A percentile compares a stretch with the other conserved stretches of the same genome.
Conservation (phyloP, 2,888 invertebrate species). For the Noctua janthina region DNA sequence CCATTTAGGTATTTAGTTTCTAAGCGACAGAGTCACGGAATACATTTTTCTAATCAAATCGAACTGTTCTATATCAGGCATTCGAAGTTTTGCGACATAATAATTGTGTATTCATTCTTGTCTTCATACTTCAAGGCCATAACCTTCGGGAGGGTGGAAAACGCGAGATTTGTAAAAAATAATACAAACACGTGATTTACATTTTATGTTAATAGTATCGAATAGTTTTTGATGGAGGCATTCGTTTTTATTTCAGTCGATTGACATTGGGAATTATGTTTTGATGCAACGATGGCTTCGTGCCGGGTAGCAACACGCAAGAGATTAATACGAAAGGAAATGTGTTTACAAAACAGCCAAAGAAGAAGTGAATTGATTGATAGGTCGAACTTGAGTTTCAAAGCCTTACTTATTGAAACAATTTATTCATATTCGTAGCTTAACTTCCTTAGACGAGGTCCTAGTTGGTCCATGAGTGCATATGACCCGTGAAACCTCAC, state of each 20-base stretch:
- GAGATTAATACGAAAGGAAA: neutral
- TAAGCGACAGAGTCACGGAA: slow-evolving; percentile 62
- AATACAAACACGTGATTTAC: slow-evolving; percentile 35
- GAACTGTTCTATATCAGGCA: slow-evolving; percentile 53
- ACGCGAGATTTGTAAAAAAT: slow-evolving; percentile 38
- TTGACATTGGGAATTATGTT: slow-evolving; percentile 54
- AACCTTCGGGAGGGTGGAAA: slow-evolving; percentile 29
- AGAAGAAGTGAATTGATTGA: neutral
- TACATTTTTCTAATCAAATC: slow-evolving; percentile 56
- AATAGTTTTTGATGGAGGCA: slow-evolving; percentile 41
- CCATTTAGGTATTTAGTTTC: slow-evolving; percentile 19
- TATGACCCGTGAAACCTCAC: neutral
- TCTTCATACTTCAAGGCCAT: slow-evolving; percentile 42
- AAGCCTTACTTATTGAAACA: too few species aligned
- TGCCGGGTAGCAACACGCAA: slow-evolving; percentile 10
- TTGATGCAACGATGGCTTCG: slow-evolving; percentile 23
- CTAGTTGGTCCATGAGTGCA: neutral
- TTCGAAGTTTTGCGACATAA: slow-evolving; percentile 46
- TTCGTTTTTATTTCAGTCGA: slow-evolving; percentile 39
- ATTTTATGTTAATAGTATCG: slow-evolving; percentile 50
- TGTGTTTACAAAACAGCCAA: slow-evolving; percentile 2
- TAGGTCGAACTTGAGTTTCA: too few species aligned
- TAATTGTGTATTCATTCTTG: slow-evolving; percentile 56
- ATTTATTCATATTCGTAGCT: too few species aligned
- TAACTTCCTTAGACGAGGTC: too few species aligned